Base-by-base conservation (phyloP, 2,113 vertebrate species). In the Pao palembangensis region DNA sequence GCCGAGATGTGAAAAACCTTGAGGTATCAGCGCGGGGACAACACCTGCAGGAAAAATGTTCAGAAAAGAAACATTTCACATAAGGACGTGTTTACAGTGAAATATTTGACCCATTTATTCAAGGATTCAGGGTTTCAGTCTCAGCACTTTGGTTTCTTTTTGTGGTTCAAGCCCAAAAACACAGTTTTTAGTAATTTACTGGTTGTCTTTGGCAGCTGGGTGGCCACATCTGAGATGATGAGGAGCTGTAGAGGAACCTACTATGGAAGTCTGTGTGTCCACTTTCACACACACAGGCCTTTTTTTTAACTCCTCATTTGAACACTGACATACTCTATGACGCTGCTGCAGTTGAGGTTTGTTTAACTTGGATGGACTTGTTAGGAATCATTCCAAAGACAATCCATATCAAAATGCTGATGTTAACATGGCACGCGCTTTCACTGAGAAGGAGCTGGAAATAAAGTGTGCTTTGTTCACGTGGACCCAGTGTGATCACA, bases 11-110 rank as follows among this genome's bases (percentile, higher is more conserved):
- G 8, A 62, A 72, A 13, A 16, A 57, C 18, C 25, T 69, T 48
- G 55, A 61, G 73, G 64, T 23, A 61, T 49, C 8, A 50, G 69
- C 75, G 64, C 55, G 49, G 20, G 68, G 48, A 53, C 21, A 3
- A 23, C 52, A 19, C 3, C 43, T 59, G 52, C 43, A 56, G 70
- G 20, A 73, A 76, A 53, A 16, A 21, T 58, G 28, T 31, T 8
- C 1, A 5, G 28, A 31, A 8, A 1, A 38, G 34, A 10, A 38
- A 38, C 10, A 38, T 11, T 44, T 44, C 15, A 12, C 10, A 44
- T 5, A 15, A 15, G 14, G 43, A 16, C 17, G 43, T 44, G 12
- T 44, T 44, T 44, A 44, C 5, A 44, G 43, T 16, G 43, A 5
- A 44, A 3, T 6, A 17, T 11, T 38, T 38, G 34, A 12, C 34